Evolutionary conservation across 2,113 vertebrate species (phyloP).

Genomic region (Mobula hypostoma): DNA sequence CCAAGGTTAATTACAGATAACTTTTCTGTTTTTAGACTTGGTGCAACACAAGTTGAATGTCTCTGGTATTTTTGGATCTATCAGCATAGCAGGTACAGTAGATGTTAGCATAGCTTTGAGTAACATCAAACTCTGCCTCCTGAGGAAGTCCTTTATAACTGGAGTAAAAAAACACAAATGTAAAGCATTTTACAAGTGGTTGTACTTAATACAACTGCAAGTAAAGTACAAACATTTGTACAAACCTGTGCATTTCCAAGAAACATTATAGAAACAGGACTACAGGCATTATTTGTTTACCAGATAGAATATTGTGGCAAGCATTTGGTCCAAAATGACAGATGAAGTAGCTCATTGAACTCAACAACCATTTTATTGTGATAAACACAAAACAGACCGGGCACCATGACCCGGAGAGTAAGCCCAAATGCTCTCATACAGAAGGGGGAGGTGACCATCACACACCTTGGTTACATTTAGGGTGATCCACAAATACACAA

Average conservation of each 20-base stretch:
- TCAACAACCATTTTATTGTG: too few species aligned
- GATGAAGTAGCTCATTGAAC: too few species aligned
- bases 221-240: background rate
- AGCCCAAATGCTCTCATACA: too few species aligned
- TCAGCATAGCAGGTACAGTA: background rate
- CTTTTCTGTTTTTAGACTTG: too few species aligned
- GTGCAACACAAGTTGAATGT: too few species aligned
- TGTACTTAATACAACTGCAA: background rate
- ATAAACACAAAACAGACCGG: too few species aligned
- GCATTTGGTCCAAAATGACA: too few species aligned
- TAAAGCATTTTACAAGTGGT: background rate
- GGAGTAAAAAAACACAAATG: background rate
- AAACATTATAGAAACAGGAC: background rate
- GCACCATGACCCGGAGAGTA: too few species aligned
- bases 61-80: background rate
- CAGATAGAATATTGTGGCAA: background rate
- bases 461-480: too few species aligned
- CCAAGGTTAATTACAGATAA: background rate
- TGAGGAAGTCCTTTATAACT: background rate
- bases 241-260: background rate
- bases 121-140: background rate
- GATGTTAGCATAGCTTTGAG: background rate
- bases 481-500: too few species aligned
- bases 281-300: background rate
- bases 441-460: too few species aligned